A percentile compares a stretch with the other conserved stretches of the same genome.
These are phyloP conservation scores for Acrobasis suavella DNA, from an alignment of 2,888 invertebrate species.

Conservation along the genomic window DNA sequence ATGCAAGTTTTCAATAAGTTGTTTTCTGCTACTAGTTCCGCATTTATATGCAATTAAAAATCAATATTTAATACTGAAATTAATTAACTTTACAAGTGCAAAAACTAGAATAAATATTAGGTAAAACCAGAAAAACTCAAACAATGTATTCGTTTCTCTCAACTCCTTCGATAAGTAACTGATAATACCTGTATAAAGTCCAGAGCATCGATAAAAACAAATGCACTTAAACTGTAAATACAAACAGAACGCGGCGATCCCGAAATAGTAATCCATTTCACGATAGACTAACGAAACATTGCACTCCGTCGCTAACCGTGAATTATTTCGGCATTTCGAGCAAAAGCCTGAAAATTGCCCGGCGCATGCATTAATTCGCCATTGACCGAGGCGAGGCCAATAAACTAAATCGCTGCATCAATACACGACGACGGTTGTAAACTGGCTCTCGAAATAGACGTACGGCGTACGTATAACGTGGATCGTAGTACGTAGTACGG, in stretches of 20 bases:
- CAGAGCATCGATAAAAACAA: neutral
- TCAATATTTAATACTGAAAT: no score
- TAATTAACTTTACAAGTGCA: no score
- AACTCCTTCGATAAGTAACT: no score
- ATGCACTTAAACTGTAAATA: neutral
- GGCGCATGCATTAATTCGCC: conserved; percentile 27
- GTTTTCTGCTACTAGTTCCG: no score
- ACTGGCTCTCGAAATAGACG: conserved; percentile 54
- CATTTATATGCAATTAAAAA: no score
- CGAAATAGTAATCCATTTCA: conserved; percentile 12
- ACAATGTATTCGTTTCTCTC: no score
- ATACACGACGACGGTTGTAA: conserved; percentile 51
- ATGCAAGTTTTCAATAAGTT: no score
- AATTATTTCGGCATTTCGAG: conserved; percentile 4
- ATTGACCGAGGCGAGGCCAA: conserved; percentile 38
- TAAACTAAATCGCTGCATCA: conserved; percentile 57
- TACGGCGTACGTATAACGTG: conserved; percentile 45
- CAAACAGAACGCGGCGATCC: neutral
- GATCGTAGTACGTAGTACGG: conserved; percentile 51
- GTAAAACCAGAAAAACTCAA: no score
- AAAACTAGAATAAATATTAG: no score
- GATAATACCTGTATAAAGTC: no score
- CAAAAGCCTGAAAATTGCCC: conserved; percentile 13
- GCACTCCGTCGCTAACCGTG: neutral
- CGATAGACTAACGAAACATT: conserved; percentile 10